Evolutionary conservation across 2,888 invertebrate species (phyloP), one percentile per base, ranked within the genome.

Genomic region (Trilocha varians): DNA sequence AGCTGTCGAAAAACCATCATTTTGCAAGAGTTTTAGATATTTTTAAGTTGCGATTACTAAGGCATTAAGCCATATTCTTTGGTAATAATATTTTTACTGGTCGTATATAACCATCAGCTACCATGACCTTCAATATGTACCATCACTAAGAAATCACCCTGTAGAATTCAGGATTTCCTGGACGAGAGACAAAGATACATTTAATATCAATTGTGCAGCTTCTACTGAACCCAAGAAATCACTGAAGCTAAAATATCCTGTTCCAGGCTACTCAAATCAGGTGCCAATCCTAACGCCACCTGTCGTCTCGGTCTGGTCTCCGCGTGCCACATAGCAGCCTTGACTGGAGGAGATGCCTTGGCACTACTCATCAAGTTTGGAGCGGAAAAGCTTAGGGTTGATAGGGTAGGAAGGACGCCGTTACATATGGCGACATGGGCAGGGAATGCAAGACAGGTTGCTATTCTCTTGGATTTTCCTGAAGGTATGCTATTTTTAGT

Each of bases 231-330:
- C n/a, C n/a, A n/a, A n/a, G n/a, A n/a, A n/a, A n/a, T n/a, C n/a
- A n/a, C n/a, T n/a, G n/a, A n/a, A n/a, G n/a, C n/a, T 34, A 34
- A 9, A 9, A 5, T 34, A 9, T 16, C 13, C 13, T 32, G n/a
- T 32, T 32, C 13, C 37, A 88, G 88, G 43, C 64, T 83, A 1
- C 58, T 87, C 1, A 71, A 79, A 39, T 64, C 70, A 1, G 87
- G 87, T 0, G 87, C 88, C 0, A 85, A 77, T 42, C 75, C 80
- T 0, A 85, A 87, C 47, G 85, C 87, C 6, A 86, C 85, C 35
- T 88, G 88, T 43, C 76, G 83, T 0, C 45, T 74, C 5, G 73
- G 67, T 39, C 55, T 76, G 11, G 71, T 87, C 1, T 82, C 87
- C 1, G 85, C 86, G 0, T 76, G 85, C 45, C 88, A 88, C 53